phyloP scores from a whole-genome alignment of 2,888 invertebrate species.

The Andrena minutula region DNA sequence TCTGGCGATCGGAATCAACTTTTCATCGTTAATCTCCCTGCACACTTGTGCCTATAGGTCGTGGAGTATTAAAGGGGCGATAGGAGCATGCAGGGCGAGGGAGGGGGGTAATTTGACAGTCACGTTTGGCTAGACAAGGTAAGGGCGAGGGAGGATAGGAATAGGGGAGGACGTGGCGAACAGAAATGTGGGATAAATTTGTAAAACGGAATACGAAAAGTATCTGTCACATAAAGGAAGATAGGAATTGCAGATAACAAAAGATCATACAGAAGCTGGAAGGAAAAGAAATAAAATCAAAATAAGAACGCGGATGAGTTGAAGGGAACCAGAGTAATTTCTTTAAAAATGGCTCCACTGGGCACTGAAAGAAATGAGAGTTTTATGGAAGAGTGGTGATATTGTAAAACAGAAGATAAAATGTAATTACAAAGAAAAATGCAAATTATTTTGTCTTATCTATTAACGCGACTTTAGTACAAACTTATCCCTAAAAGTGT shows the following conservation, averaged over 20 bases:
- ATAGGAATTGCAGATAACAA: neutral
- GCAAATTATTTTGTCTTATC: too few relatives aligned
- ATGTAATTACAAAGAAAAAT: too few relatives aligned
- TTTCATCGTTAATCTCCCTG: slow-evolving; percentile 40
- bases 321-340: too few relatives aligned
- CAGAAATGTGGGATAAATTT: neutral
- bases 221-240: neutral
- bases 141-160: neutral
- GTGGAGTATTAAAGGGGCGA: neutral
- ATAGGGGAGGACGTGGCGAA: neutral
- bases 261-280: neutral
- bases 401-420: too few relatives aligned
- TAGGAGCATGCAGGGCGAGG: neutral
- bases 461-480: too few relatives aligned
- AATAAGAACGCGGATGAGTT: neutral
- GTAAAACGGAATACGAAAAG: neutral
- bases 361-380: too few relatives aligned
- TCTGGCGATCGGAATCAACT: slow-evolving; percentile 30
- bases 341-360: too few relatives aligned
- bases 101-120: slow-evolving; percentile 4
- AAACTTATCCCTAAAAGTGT: too few relatives aligned
- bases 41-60: slow-evolving; percentile 9
- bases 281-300: neutral
- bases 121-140: neutral
- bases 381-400: too few relatives aligned